Evolutionary conservation across 1,140 invertebrate species (phyloP).

Genomic region (Paralvinella palmiformis): DNA sequence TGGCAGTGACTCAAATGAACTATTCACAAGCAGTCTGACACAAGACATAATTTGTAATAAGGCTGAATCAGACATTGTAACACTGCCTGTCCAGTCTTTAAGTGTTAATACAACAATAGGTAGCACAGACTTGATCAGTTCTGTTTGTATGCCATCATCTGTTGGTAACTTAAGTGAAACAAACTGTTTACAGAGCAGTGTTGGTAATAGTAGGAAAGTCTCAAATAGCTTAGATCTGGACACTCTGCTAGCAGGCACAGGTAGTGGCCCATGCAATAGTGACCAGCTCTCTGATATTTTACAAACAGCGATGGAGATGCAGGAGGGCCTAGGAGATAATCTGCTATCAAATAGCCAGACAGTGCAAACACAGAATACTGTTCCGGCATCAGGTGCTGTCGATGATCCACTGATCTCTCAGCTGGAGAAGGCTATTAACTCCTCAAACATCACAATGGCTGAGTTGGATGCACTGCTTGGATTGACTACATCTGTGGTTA

Average conservation of each 20-base stretch:
- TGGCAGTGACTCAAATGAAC: too few species aligned
- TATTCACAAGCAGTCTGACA: too few species aligned
- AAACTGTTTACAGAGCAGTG: not conserved
- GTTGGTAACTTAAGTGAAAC: too few species aligned
- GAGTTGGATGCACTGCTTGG: not conserved
- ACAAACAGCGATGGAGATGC: conserved; percentile 39
- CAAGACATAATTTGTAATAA: too few species aligned
- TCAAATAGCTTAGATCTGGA: not conserved
- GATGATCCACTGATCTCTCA: not conserved
- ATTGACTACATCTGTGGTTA: not conserved
- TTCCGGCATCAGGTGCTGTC: not conserved
- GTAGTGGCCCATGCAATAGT: conserved; percentile 17
- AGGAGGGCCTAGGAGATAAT: too few species aligned
- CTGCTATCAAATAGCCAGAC: too few species aligned
- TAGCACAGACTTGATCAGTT: too few species aligned
- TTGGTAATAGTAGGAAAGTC: not conserved
- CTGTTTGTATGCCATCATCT: too few species aligned
- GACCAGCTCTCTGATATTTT: conserved; percentile 37
- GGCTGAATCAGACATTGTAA: too few species aligned
- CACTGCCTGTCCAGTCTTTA: too few species aligned
- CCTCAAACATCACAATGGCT: not conserved
- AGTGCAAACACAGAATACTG: too few species aligned
- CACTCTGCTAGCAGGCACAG: conserved; percentile 3
- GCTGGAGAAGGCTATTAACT: not conserved
- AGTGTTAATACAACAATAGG: too few species aligned